Evolutionary conservation across 2,113 vertebrate species (phyloP).

Genomic region (Axis porcinus): DNA sequence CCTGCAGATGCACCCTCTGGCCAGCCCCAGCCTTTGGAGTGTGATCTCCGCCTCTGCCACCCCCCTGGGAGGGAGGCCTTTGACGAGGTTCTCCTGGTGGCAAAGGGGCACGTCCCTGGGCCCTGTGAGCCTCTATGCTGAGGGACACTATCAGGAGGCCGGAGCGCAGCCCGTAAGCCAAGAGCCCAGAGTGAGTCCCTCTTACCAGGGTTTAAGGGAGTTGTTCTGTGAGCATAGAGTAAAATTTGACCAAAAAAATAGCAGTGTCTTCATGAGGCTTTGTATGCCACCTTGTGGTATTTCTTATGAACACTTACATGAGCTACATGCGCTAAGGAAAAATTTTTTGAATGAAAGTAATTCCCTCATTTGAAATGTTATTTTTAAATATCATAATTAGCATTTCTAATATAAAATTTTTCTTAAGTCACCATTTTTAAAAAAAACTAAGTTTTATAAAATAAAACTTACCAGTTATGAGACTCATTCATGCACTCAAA

Average conservation of each 20-base stretch:
- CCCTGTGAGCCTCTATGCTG: too few species aligned
- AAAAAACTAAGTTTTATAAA: background rate
- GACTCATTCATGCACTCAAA: background rate
- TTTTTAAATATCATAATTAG: slow-evolving; percentile 19
- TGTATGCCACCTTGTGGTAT: slow-evolving; percentile 39
- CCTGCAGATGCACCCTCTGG: background rate
- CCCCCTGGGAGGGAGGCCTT: background rate
- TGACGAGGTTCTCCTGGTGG: background rate
- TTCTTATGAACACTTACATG: slow-evolving; percentile 20
- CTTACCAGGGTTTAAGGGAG: background rate
- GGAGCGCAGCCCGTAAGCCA: background rate
- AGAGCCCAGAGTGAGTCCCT: background rate
- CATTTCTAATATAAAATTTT: background rate
- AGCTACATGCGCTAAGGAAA: background rate
- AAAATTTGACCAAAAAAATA: background rate
- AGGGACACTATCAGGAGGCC: background rate
- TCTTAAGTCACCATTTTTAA: background rate
- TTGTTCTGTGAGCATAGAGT: background rate
- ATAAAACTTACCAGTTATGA: background rate
- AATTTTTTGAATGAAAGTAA: background rate
- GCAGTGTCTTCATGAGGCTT: background rate
- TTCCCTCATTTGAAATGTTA: background rate
- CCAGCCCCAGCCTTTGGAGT: background rate
- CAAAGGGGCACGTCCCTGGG: background rate
- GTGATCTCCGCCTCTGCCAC: background rate